These are phyloP conservation scores for Bombyx mori DNA, from an alignment of 1,140 invertebrate species.

Conservation along the genomic window DNA sequence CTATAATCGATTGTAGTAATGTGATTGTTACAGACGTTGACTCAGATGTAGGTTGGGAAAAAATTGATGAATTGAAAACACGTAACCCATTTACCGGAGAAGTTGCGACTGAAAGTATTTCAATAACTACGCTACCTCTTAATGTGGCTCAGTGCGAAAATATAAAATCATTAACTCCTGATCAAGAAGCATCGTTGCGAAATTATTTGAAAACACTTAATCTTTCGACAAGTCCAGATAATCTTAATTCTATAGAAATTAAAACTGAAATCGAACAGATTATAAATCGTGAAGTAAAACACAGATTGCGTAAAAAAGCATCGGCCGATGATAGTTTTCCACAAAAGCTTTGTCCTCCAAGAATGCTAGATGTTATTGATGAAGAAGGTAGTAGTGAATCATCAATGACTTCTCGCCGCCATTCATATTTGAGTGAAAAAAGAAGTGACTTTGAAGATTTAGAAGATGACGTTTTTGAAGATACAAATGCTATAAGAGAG, in stretches of 20 bases:
- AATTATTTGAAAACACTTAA: constrained; percentile 75
- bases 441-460: constrained; percentile 61
- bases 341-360: constrained; percentile 68
- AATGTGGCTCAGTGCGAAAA: constrained; percentile 47
- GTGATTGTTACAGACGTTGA: constrained; percentile 72
- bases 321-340: constrained; percentile 71
- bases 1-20: constrained; percentile 44
- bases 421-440: constrained; percentile 58
- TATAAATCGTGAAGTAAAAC: constrained; percentile 55
- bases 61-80: constrained; percentile 35
- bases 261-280: constrained; percentile 57
- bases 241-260: constrained; percentile 39
- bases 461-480: constrained; percentile 67
- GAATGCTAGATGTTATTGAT: constrained; percentile 78
- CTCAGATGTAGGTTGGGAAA: constrained; percentile 71
- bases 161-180: constrained; percentile 46
- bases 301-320: constrained; percentile 71
- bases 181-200: constrained; percentile 58
- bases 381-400: constrained; percentile 76
- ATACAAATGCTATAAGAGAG: constrained; percentile 15
- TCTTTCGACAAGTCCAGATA: constrained; percentile 54
- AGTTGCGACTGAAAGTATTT: constrained; percentile 32
- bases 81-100: constrained; percentile 21
- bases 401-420: constrained; percentile 57
- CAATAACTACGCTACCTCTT: constrained; percentile 47